phyloP scores from a whole-genome alignment of 2,888 invertebrate genomes.

The Patella pellucida region DNA sequence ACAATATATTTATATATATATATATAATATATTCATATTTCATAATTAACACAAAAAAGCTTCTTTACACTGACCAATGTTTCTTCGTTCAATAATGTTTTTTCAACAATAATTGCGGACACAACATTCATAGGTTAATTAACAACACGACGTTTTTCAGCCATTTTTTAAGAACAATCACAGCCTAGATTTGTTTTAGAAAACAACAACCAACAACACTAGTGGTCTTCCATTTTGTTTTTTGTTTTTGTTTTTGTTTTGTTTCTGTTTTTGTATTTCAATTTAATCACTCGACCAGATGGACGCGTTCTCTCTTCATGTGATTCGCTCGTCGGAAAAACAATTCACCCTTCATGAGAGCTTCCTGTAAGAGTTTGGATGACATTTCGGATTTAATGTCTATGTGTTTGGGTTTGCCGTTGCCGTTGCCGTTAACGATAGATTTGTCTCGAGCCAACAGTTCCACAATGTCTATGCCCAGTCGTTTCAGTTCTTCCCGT shows the following conservation, averaged over 20 bases:
- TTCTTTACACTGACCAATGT: no score
- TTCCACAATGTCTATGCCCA: constrained; percentile 47
- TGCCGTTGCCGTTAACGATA: background rate
- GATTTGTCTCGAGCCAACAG: constrained; percentile 28
- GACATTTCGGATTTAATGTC: constrained; percentile 1
- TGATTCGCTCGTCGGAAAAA: background rate
- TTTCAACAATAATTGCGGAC: background rate
- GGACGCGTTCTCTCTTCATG: background rate
- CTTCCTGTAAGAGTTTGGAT: constrained; percentile 4
- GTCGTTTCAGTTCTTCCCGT: constrained; percentile 51
- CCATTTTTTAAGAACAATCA: background rate
- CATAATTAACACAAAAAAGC: no score
- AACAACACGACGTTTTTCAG: background rate
- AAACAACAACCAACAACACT: background rate
- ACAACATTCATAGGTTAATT: background rate
- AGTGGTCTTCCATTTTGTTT: background rate
- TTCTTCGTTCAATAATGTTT: no score
- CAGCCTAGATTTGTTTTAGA: background rate
- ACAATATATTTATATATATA: no score
- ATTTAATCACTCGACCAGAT: background rate
- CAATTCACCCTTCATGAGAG: background rate
- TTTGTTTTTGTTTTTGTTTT: no score
- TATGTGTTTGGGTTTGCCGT: background rate
- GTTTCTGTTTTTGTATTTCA: background rate
- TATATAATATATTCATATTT: no score